Conservation (phyloP, 2,113 vertebrate genomes). For the Coreoperca whiteheadi region DNA sequence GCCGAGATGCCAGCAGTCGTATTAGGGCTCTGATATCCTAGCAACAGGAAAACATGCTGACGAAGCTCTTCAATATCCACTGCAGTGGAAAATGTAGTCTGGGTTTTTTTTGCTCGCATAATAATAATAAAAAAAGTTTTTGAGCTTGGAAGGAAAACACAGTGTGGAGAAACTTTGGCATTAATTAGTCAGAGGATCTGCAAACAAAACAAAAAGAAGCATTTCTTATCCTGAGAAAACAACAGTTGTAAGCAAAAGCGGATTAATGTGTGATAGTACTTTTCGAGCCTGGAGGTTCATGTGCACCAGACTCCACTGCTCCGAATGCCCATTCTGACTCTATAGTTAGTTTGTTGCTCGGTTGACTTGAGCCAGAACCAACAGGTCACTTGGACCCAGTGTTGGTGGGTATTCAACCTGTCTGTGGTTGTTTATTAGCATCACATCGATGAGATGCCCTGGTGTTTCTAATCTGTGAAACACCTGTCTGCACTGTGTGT, state of each 20-base stretch:
- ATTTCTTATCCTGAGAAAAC: not conserved
- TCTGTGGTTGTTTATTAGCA: no score
- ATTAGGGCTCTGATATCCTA: slow-evolving; percentile 33
- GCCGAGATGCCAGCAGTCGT: slow-evolving; percentile 32
- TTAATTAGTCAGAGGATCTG: slow-evolving; percentile 12
- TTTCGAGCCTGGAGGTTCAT: not conserved
- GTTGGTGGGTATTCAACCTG: no score
- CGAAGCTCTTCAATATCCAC: slow-evolving; percentile 36
- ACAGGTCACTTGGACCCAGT: no score
- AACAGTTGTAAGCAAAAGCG: not conserved
- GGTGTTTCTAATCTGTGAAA: no score
- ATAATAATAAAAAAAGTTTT: slow-evolving; percentile 4
- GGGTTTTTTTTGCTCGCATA: not conserved
- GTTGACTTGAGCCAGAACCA: no score
- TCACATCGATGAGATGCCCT: no score
- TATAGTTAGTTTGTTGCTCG: no score
- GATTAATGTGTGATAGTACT: no score
- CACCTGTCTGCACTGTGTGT: no score
- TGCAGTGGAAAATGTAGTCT: slow-evolving; percentile 37
- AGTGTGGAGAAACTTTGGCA: not conserved
- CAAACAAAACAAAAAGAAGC: not conserved
- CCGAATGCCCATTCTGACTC: not conserved
- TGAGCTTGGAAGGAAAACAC: not conserved
- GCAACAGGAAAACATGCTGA: slow-evolving; percentile 46
- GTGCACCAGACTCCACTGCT: not conserved